Evolutionary conservation across 2,113 vertebrate species (phyloP).

Genomic region (Halcyon malimbica): DNA sequence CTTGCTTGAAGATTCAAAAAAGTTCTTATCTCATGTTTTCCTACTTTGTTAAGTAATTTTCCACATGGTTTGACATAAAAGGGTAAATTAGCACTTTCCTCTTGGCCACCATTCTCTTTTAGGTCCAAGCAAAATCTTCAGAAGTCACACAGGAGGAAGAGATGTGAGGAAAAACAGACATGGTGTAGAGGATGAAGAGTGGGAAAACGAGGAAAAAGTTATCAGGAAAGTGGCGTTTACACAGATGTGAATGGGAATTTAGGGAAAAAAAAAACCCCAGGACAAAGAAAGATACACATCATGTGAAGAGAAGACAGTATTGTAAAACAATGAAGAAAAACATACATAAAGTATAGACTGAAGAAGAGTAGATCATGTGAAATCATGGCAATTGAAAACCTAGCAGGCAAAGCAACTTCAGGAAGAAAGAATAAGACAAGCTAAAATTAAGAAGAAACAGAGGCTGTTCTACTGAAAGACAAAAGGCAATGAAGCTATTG

Average conservation of each 20-base stretch:
- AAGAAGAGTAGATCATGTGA: neutral
- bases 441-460: neutral
- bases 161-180: accelerated
- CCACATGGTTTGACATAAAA: neutral
- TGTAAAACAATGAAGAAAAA: neutral
- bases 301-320: neutral
- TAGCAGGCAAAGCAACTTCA: neutral
- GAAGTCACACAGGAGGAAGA: neutral
- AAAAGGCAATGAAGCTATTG: neutral
- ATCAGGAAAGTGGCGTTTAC: neutral
- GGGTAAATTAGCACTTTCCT: neutral
- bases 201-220: neutral
- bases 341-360: accelerated
- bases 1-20: neutral
- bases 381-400: neutral
- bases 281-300: neutral
- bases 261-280: neutral
- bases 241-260: neutral
- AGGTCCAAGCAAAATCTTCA: neutral
- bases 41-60: neutral
- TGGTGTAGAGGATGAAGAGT: neutral
- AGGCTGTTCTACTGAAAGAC: neutral
- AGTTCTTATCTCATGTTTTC: neutral
- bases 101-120: neutral
- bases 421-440: neutral